Evolutionary conservation across 2,797 vertebrate genomes (phyloP).

Genomic region (Mormyrus proboscirostris): DNA sequence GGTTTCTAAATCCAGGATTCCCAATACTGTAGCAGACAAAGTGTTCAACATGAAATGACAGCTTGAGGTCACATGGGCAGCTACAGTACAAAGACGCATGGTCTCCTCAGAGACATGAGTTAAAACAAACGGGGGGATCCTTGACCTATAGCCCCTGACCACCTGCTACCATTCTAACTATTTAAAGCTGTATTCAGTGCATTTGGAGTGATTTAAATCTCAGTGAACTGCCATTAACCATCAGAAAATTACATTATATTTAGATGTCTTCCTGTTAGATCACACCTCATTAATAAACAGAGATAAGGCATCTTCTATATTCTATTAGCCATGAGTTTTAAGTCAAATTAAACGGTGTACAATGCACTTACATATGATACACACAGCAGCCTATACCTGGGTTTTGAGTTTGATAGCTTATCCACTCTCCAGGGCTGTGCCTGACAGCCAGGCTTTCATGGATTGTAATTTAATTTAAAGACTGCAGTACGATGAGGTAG

Average conservation of each 20-base stretch:
- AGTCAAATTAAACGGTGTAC: neutral
- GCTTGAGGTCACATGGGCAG: neutral
- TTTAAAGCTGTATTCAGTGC: neutral
- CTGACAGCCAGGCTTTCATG: neutral
- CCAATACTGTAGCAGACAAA: neutral
- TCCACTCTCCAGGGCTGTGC: neutral
- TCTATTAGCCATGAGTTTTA: neutral
- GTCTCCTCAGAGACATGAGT: neutral
- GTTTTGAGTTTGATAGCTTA: neutral
- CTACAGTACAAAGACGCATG: neutral
- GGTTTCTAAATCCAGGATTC: constrained; percentile 13
- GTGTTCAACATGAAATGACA: neutral
- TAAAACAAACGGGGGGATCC: neutral
- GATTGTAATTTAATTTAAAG: constrained; percentile 9
- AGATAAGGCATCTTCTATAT: neutral
- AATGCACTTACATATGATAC: neutral
- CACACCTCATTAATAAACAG: neutral
- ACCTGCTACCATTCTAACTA: neutral
- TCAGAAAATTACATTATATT: neutral
- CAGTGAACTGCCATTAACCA: neutral
- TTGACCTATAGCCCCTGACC: neutral
- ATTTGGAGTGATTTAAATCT: neutral
- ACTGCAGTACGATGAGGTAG: neutral
- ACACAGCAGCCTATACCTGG: neutral
- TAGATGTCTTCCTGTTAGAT: neutral